Evolutionary conservation across 2,113 vertebrate genomes (phyloP).

Genomic region (Myocastor coypus): DNA sequence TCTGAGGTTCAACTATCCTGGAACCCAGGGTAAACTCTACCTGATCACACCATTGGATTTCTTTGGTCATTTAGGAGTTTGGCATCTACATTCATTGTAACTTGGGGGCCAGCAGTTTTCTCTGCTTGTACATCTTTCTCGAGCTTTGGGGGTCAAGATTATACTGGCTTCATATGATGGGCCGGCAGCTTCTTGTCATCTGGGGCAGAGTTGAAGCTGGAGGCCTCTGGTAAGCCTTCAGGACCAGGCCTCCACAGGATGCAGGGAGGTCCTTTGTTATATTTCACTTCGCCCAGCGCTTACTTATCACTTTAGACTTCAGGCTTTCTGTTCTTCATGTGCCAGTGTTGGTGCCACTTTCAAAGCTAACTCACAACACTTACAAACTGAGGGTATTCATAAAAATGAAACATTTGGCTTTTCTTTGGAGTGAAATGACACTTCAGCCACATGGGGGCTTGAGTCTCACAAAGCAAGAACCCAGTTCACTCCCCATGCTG

Average conservation of each 20-base stretch:
- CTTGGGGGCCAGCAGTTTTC: not conserved
- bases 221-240: accelerated
- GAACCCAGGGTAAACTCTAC: not conserved
- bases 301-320: not conserved
- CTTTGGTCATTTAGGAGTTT: not conserved
- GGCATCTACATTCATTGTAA: not conserved
- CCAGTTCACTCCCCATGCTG: not conserved
- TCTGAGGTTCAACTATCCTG: not conserved
- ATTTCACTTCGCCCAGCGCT: accelerated
- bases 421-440: not conserved
- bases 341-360: not conserved
- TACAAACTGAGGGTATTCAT: not conserved
- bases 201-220: not conserved
- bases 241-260: not conserved
- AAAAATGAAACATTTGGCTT: not conserved
- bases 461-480: not conserved
- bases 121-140: not conserved
- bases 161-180: too few relatives aligned
- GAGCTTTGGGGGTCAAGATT: not conserved
- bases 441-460: not conserved
- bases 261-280: too few relatives aligned
- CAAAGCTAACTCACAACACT: not conserved
- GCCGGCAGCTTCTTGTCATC: not conserved
- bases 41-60: not conserved
- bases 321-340: not conserved